These are phyloP conservation scores for Mya arenaria DNA, from an alignment of 1,140 invertebrate species.

Conservation along the genomic window DNA sequence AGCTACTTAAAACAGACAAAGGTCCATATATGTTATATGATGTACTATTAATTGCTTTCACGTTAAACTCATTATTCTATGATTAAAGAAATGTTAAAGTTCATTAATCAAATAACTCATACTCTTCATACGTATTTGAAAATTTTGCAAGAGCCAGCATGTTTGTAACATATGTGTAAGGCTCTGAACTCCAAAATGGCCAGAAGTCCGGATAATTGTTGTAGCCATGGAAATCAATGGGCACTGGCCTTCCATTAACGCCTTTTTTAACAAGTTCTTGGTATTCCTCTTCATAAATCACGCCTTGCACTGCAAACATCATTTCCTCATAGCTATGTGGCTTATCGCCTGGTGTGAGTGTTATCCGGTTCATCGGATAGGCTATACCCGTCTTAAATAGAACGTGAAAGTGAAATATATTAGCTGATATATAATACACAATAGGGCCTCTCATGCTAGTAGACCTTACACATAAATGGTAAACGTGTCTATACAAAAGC, in stretches of 20 bases:
- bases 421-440: background rate
- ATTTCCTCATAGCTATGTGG: background rate
- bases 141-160: slow-evolving; percentile 68
- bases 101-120: background rate
- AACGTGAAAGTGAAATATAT: background rate
- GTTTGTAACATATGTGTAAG: slow-evolving; percentile 69
- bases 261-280: slow-evolving; percentile 22
- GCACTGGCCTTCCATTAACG: slow-evolving; percentile 9
- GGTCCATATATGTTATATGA: too few relatives aligned
- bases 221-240: slow-evolving; percentile 69
- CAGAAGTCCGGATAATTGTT: slow-evolving; percentile 64
- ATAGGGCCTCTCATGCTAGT: background rate
- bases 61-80: background rate
- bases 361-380: background rate
- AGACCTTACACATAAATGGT: too few relatives aligned
- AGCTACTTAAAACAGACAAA: too few relatives aligned
- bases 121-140: slow-evolving; percentile 54
- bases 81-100: background rate
- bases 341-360: background rate
- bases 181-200: slow-evolving; percentile 70
- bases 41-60: too few relatives aligned
- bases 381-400: background rate
- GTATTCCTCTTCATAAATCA: slow-evolving; percentile 24
- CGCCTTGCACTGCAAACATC: slow-evolving; percentile 1
- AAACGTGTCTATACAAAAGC: too few relatives aligned